A percentile compares a stretch with the other conserved stretches of the same genome.
Conservation (phyloP, 2,797 vertebrate genomes). For the Melanotaenia nigrans region DNA sequence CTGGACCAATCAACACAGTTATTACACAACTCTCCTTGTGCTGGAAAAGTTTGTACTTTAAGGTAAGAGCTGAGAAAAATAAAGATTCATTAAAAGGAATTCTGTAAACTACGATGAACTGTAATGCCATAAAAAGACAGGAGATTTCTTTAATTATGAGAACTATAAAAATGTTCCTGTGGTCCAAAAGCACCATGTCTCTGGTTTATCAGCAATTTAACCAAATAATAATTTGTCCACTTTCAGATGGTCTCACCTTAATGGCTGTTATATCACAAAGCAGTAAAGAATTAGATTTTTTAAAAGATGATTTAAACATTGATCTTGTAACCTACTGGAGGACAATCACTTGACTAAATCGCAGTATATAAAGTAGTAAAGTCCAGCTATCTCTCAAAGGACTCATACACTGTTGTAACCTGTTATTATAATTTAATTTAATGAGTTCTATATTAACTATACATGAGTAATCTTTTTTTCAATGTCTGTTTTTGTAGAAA, state of each 20-base stretch:
- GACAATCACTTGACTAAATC: not conserved
- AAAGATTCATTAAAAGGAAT: not conserved
- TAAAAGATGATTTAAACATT: not conserved
- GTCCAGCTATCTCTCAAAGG: not conserved
- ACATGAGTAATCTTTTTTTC: not conserved
- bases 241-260: not conserved
- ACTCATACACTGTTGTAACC: not conserved
- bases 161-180: not conserved
- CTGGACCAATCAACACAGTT: not conserved
- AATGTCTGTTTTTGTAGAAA: constrained; percentile 67
- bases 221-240: not conserved
- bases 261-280: not conserved
- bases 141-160: not conserved
- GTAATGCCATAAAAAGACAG: not conserved
- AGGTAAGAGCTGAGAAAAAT: not conserved
- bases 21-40: not conserved
- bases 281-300: not conserved
- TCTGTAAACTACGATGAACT: not conserved
- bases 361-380: not conserved
- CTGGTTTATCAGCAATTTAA: not conserved
- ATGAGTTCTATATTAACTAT: not conserved
- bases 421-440: not conserved
- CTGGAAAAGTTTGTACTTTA: not conserved
- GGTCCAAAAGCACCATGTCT: not conserved
- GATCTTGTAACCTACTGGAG: not conserved